A percentile compares a stretch with the other conserved stretches of the same genome.
Evolutionary conservation across 2,113 vertebrate species (phyloP).

Genomic region (Apteryx mantelli): DNA sequence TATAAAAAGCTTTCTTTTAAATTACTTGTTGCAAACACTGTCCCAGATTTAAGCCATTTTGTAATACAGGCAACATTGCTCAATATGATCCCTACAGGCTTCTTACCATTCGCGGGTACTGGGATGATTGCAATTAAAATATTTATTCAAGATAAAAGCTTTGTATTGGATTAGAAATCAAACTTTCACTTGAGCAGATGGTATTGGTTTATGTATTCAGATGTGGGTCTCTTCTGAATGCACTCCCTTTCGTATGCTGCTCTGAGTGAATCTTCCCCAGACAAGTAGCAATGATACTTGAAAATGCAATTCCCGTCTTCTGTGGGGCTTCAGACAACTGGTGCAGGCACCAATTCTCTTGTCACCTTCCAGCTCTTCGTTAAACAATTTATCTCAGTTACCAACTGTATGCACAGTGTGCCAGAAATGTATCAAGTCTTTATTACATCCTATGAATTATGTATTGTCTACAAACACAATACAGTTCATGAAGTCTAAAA

Average conservation of each 20-base stretch:
- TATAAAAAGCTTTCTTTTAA: not conserved
- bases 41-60: not conserved
- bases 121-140: not conserved
- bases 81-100: not conserved
- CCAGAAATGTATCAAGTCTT: not conserved
- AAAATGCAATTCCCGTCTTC: not conserved
- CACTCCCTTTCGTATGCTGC: not conserved
- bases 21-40: not conserved
- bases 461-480: not conserved
- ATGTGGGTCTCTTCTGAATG: not conserved
- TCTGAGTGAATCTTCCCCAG: not conserved
- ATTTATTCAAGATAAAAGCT: constrained; percentile 18
- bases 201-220: not conserved
- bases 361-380: not conserved
- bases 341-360: not conserved
- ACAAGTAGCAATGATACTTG: not conserved
- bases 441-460: not conserved
- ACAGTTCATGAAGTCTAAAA: not conserved
- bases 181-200: not conserved
- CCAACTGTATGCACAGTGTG: not conserved
- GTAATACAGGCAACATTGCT: not conserved
- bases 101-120: not conserved
- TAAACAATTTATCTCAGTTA: not conserved
- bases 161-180: not conserved
- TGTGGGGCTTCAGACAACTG: not conserved